A percentile compares a stretch with the other conserved stretches of the same genome.
phyloP scores from a whole-genome alignment of 1,140 invertebrate genomes.

The Polypedilum vanderplanki region DNA sequence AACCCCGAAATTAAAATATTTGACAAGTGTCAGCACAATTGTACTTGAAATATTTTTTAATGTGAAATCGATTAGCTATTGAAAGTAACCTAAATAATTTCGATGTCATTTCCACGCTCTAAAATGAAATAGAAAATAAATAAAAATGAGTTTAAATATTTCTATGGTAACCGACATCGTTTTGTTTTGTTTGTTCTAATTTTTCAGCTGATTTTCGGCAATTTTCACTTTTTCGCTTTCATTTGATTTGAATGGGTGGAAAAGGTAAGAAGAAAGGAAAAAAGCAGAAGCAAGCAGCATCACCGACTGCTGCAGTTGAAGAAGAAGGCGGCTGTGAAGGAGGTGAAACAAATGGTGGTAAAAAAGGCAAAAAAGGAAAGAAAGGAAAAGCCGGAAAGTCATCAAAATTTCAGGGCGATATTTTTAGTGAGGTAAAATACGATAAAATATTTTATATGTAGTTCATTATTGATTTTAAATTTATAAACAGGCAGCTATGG shows the following conservation, averaged over 20 bases:
- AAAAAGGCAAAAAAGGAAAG: constrained; percentile 45
- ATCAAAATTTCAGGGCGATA: constrained; percentile 61
- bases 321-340: constrained; percentile 42
- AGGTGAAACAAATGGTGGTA: constrained; percentile 47
- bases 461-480: too few relatives aligned
- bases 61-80: constrained; percentile 5
- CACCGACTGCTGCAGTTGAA: constrained; percentile 43
- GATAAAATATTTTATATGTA: too few relatives aligned
- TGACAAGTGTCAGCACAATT: background rate
- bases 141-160: background rate
- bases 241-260: constrained; percentile 37
- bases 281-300: constrained; percentile 49
- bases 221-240: background rate
- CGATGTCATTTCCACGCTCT: background rate
- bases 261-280: constrained; percentile 46
- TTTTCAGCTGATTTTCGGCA: background rate
- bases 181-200: background rate
- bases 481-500: constrained; percentile 57
- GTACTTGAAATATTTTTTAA: constrained; percentile 15
- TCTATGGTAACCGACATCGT: too few relatives aligned
- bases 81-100: background rate
- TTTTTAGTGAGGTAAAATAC: constrained; percentile 58
- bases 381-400: constrained; percentile 52
- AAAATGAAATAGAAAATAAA: background rate
- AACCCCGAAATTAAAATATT: background rate